Percentiles rank a stretch among this genome's conserved stretches.
These are phyloP conservation scores for Drosophila albomicans DNA, from an alignment of 1,140 invertebrate species.

Conservation along the genomic window DNA sequence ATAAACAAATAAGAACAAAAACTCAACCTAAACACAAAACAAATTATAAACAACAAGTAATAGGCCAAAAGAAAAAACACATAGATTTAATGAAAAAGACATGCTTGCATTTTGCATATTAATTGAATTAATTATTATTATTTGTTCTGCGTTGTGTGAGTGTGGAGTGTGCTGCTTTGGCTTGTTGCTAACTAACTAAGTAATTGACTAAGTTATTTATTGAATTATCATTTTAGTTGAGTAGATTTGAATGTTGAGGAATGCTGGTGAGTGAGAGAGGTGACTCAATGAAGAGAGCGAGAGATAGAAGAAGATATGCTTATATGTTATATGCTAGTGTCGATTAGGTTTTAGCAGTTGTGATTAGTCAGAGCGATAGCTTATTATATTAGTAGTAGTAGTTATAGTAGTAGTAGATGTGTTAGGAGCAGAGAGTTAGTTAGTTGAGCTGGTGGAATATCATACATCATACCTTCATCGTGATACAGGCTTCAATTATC, in stretches of 20 bases:
- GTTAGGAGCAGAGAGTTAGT: conserved; percentile 54
- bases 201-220: conserved; percentile 30
- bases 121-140: conserved; percentile 18
- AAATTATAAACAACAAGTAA: conserved; percentile 16
- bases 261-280: conserved; percentile 27
- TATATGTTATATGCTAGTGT: conserved; percentile 17
- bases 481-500: conserved; percentile 96
- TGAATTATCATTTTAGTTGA: conserved; percentile 2
- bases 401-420: conserved; percentile 34
- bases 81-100: conserved; percentile 3
- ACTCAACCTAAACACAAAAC: conserved; percentile 28
- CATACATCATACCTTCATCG: conserved; percentile 92
- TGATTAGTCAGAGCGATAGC: conserved; percentile 49
- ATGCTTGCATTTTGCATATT: conserved; percentile 11
- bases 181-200: conserved; percentile 51
- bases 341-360: conserved; percentile 39
- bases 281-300: conserved; percentile 20
- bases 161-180: conserved; percentile 63
- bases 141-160: conserved; percentile 53
- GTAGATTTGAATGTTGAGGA: conserved; percentile 9
- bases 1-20: conserved; percentile 28
- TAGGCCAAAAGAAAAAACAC: conserved; percentile 7
- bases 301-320: conserved; percentile 4
- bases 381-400: conserved; percentile 33
- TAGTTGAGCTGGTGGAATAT: conserved; percentile 71